phyloP scores from a whole-genome alignment of 2,888 invertebrate species.

The Zaprionus bogoriensis region DNA sequence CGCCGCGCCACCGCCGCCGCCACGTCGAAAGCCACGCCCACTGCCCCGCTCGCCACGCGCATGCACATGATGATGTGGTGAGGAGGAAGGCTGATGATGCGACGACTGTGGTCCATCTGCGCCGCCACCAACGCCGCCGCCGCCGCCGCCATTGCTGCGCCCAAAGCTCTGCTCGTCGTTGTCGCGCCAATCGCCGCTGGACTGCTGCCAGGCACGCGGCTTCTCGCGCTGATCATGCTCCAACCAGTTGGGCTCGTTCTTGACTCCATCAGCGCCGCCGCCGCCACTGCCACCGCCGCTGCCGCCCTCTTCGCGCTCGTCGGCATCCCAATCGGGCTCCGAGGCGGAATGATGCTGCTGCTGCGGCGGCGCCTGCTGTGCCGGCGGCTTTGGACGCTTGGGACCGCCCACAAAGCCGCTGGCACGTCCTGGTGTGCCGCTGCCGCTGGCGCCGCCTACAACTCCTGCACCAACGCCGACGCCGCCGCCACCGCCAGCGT shows the following conservation, averaged over 20 bases:
- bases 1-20: slow-evolving; percentile 55
- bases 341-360: slow-evolving; percentile 74
- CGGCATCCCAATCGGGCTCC: slow-evolving; percentile 82
- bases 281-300: slow-evolving; percentile 19
- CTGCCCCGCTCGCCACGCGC: slow-evolving; percentile 72
- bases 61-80: slow-evolving; percentile 74
- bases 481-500: slow-evolving; percentile 21
- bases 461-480: slow-evolving; percentile 24
- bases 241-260: slow-evolving; percentile 63
- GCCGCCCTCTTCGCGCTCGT: slow-evolving; percentile 66
- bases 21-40: slow-evolving; percentile 66
- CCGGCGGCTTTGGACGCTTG: slow-evolving; percentile 58
- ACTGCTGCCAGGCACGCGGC: slow-evolving; percentile 67
- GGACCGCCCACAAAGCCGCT: slow-evolving; percentile 78
- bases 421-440: slow-evolving; percentile 62
- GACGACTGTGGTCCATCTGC: slow-evolving; percentile 26
- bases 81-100: slow-evolving; percentile 30
- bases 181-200: slow-evolving; percentile 76
- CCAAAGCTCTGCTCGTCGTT: slow-evolving; percentile 56
- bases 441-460: slow-evolving; percentile 35
- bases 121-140: slow-evolving; percentile 21
- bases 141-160: slow-evolving; percentile 36
- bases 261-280: slow-evolving; percentile 21
- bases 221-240: slow-evolving; percentile 76
- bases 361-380: slow-evolving; percentile 28